Base-by-base conservation (phyloP, 2,888 invertebrate genomes). In the Mesorhabditis belari region DNA sequence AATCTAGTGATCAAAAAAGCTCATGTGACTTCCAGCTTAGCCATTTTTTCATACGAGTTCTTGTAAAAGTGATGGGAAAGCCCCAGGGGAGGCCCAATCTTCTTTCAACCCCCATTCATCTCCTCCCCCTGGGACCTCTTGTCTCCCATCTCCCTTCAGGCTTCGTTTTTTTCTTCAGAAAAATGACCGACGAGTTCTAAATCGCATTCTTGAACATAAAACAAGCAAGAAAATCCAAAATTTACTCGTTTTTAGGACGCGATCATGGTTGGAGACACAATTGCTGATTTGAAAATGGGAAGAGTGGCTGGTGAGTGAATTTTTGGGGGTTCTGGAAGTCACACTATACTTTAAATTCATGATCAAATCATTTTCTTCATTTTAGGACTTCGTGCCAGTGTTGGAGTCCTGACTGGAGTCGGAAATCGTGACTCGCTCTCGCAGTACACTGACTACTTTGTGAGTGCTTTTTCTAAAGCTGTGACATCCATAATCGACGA, bases 201-300 rank as follows among this genome's bases (percentile, higher is more conserved):
- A n/a, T n/a, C n/a, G n/a, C n/a, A n/a, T n/a, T n/a, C 44, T 35
- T 17, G 44, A 35, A 17, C 12, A 35, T 35, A 2, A 35, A 25
- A 54, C 6, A 17, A 54, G 25, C n/a, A 24, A 12, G 4, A 23
- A 28, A 28, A 21, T 19, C 12, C 27, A 50, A 21, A 56, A 55
- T 44, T 24, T 12, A 49, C 51, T 26, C 44, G 29, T 55, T 69
- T 75, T 54, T 60, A 78, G 74, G 77, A 81, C 25, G 71, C 83
- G 4, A 74, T 81, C 4, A 83, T 84, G 82, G 82, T 84, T 9
- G 84, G 84, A 4, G 84, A 84, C 73, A 83, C 83, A 9, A 76
- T 81, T 54, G 83, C 83, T 17, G 84, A 84, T 65, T 77, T 84
- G 66, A 81, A 81, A 51, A 83, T 84, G 82, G 83, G 82, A 4